Evolutionary conservation across 2,797 vertebrate species (phyloP).

Genomic region (Craterocephalus amniculus): DNA sequence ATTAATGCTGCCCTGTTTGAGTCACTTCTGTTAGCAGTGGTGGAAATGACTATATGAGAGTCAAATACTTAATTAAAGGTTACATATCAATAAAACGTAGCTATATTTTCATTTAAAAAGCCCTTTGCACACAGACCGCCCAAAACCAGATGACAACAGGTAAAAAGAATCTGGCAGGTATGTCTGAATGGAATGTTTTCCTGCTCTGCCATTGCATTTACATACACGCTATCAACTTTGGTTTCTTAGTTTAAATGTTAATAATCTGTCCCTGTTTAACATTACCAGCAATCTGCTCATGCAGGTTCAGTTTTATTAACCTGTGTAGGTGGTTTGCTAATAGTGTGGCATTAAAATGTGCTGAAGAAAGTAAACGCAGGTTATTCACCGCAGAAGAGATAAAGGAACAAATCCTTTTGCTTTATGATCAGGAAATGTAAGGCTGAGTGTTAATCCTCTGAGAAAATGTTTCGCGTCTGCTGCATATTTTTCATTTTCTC

Average conservation of each 20-base stretch:
- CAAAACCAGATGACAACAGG: neutral
- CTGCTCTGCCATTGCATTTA: neutral
- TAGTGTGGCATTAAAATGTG: slow-evolving; percentile 16
- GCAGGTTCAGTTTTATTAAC: slow-evolving; percentile 13
- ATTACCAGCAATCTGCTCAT: neutral
- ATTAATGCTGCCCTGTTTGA: neutral
- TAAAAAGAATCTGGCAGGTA: neutral
- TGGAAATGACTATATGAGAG: neutral
- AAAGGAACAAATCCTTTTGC: slow-evolving; percentile 20
- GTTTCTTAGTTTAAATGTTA: neutral
- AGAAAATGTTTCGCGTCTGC: neutral
- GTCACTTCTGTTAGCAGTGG: neutral
- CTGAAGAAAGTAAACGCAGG: slow-evolving; percentile 11
- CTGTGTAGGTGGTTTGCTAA: slow-evolving; percentile 6
- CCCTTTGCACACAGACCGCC: neutral
- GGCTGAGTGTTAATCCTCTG: slow-evolving; percentile 6
- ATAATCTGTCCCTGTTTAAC: neutral
- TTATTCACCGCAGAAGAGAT: slow-evolving; percentile 1
- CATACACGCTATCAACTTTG: neutral
- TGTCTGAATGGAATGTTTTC: neutral
- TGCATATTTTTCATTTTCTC: neutral
- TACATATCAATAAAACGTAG: neutral
- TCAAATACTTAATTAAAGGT: neutral
- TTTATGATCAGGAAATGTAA: neutral
- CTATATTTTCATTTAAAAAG: neutral